Evolutionary conservation across 2,888 invertebrate species (phyloP).

Genomic region (Chaitophorus viminalis): DNA sequence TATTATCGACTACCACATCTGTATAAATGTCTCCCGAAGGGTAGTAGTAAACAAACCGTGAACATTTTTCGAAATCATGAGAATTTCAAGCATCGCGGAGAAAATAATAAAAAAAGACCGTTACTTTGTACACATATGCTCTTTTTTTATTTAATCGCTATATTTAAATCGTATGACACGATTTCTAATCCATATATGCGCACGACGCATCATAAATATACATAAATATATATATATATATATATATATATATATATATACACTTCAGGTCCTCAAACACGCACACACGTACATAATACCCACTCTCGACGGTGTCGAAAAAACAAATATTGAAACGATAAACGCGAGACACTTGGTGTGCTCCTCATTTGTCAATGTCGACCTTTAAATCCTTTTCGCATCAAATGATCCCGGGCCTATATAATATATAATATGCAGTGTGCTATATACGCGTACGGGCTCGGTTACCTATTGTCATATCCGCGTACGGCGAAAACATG

Average conservation of each 20-base stretch:
- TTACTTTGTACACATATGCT: slow-evolving; percentile 38
- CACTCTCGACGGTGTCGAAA: slow-evolving; percentile 19
- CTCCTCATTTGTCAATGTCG: slow-evolving; percentile 62
- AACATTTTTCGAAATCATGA: slow-evolving; percentile 59
- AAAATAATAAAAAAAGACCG: slow-evolving; percentile 47
- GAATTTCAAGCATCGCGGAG: slow-evolving; percentile 42
- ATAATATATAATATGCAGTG: background rate
- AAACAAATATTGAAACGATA: slow-evolving; percentile 62
- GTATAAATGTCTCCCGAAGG: slow-evolving; percentile 12
- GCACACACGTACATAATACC: slow-evolving; percentile 9
- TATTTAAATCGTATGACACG: slow-evolving; percentile 56
- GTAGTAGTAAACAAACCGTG: slow-evolving; percentile 59
- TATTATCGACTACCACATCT: slow-evolving; percentile 48
- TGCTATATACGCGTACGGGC: background rate
- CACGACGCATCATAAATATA: background rate
- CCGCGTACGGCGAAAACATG: slow-evolving; percentile 9
- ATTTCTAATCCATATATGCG: slow-evolving; percentile 30
- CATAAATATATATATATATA: too few species aligned
- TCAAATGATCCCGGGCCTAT: slow-evolving; percentile 28
- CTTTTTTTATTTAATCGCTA: slow-evolving; percentile 42
- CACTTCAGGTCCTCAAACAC: background rate
- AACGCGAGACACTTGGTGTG: slow-evolving; percentile 50
- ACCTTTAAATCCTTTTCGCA: slow-evolving; percentile 62
- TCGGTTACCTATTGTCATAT: slow-evolving; percentile 42
- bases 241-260: slow-evolving; percentile 15